Percentiles rank a stretch among this genome's conserved stretches.
Conservation (phyloP, 2,888 invertebrate genomes). For the Apodemia zela region DNA sequence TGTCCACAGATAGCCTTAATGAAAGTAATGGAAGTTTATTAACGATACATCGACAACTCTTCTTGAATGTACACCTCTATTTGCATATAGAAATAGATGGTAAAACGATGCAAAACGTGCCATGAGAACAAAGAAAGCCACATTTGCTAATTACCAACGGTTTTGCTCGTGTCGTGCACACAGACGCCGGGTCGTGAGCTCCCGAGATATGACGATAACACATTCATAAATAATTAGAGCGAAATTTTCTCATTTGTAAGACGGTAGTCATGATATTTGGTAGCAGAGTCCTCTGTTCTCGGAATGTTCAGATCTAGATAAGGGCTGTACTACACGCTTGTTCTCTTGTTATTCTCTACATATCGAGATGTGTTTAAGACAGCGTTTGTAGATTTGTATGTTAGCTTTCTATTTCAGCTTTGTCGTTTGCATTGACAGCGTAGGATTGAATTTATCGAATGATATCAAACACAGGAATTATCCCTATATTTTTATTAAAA, state of each 20-base stretch:
- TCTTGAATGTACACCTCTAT: constrained; percentile 53
- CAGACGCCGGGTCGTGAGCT: constrained; percentile 77
- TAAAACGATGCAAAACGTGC: constrained; percentile 66
- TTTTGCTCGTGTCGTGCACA: constrained; percentile 79
- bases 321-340: constrained; percentile 68
- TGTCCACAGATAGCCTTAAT: constrained; percentile 75
- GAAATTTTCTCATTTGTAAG: constrained; percentile 81
- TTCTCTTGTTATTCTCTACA: constrained; percentile 58
- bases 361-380: constrained; percentile 33
- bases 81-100: constrained; percentile 65
- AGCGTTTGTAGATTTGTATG: constrained; percentile 21
- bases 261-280: constrained; percentile 80
- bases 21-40: constrained; percentile 79
- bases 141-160: constrained; percentile 77
- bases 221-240: constrained; percentile 81
- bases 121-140: constrained; percentile 79
- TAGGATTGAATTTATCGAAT: background rate
- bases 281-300: constrained; percentile 69
- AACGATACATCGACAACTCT: constrained; percentile 66
- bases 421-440: background rate
- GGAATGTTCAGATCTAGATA: constrained; percentile 72
- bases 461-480: too few species aligned
- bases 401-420: constrained; percentile 17
- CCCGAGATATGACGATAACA: constrained; percentile 78
- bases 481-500: too few species aligned